Evolutionary conservation across 2,797 vertebrate species (phyloP).

Genomic region (Xyrichtys novacula): DNA sequence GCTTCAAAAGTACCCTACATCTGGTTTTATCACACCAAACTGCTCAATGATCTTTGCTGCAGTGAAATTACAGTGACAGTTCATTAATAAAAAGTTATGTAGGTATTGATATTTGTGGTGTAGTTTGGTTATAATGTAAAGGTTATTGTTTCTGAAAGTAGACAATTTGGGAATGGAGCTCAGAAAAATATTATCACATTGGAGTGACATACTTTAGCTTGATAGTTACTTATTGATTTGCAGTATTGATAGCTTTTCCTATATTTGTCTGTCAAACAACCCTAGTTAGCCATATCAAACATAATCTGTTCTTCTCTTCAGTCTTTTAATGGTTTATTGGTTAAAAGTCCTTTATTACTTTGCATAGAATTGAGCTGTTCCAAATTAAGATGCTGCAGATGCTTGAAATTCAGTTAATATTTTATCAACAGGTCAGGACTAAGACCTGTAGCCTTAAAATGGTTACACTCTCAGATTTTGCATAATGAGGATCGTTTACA

Average conservation of each 20-base stretch:
- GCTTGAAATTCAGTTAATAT: background rate
- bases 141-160: background rate
- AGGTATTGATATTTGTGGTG: background rate
- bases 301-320: too few species aligned
- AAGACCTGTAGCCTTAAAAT: conserved; percentile 2
- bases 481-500: conserved; percentile 25
- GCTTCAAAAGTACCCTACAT: too few species aligned
- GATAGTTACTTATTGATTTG: too few species aligned
- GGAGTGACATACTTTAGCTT: too few species aligned
- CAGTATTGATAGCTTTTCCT: too few species aligned
- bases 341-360: too few species aligned
- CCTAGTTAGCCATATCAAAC: too few species aligned
- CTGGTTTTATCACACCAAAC: background rate
- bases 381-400: too few species aligned
- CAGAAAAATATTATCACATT: background rate
- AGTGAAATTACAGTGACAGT: background rate
- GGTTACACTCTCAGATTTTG: conserved; percentile 12
- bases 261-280: too few species aligned
- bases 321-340: too few species aligned
- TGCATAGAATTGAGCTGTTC: too few species aligned
- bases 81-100: too few species aligned
- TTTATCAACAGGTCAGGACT: background rate
- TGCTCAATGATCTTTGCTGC: background rate
- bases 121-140: background rate
- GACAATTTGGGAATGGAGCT: background rate